These are phyloP conservation scores for Aporrectodea caliginosa DNA, from an alignment of 1,140 invertebrate species.

Conservation along the genomic window DNA sequence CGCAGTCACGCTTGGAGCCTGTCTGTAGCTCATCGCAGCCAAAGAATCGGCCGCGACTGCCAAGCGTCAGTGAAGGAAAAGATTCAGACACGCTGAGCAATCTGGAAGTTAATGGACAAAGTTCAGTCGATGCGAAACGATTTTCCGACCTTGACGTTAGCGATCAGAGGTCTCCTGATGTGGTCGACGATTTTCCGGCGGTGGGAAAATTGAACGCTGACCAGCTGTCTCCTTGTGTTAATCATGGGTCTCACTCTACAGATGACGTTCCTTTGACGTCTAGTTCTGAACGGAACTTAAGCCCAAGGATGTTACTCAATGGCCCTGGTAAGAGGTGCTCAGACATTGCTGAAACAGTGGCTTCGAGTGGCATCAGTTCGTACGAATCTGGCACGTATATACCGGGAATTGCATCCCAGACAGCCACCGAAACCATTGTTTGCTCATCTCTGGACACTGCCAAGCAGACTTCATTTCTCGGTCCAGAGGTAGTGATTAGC, in stretches of 20 bases:
- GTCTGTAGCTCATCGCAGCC: neutral
- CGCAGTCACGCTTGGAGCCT: neutral
- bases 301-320: too few relatives aligned
- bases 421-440: neutral
- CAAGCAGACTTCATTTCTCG: neutral
- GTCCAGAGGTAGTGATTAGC: constrained; percentile 14
- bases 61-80: neutral
- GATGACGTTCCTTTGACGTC: too few relatives aligned
- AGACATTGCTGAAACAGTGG: neutral
- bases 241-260: too few relatives aligned
- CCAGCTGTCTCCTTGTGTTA: too few relatives aligned
- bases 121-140: neutral
- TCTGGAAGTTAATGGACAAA: neutral
- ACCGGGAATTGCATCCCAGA: neutral
- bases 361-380: constrained; percentile 69
- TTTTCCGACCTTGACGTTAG: too few relatives aligned
- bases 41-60: neutral
- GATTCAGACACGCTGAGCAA: neutral
- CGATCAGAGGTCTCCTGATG: too few relatives aligned
- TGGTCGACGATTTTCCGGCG: too few relatives aligned
- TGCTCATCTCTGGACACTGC: constrained; percentile 11
- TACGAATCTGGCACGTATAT: constrained; percentile 66
- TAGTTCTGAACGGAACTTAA: too few relatives aligned
- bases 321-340: neutral
- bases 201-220: too few relatives aligned